phyloP scores from a whole-genome alignment of 2,113 vertebrate genomes.

The Raphicerus campestris region DNA sequence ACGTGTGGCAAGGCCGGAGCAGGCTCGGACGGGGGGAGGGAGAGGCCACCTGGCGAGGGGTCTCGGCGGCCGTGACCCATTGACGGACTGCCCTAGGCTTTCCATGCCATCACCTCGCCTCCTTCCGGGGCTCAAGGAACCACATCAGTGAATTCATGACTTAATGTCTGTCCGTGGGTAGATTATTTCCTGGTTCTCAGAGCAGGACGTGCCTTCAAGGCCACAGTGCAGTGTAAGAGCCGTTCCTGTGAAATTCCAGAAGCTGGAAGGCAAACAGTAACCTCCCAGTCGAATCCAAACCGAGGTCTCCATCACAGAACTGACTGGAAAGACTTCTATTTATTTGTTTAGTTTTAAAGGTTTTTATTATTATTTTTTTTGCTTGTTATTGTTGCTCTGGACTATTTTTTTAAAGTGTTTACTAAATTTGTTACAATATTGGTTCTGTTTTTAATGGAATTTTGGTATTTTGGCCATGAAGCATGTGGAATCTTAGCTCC shows the following conservation, averaged over 20 bases:
- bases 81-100: accelerated
- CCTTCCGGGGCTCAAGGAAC: background rate
- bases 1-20: background rate
- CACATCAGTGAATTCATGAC: no score
- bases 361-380: background rate
- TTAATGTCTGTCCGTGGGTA: background rate
- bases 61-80: accelerated
- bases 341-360: background rate
- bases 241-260: background rate
- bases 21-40: background rate
- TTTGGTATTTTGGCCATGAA: background rate
- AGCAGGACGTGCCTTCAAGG: background rate
- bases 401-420: background rate
- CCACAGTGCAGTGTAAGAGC: accelerated
- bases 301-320: background rate
- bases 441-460: background rate
- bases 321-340: background rate
- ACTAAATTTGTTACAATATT: background rate
- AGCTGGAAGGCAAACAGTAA: background rate
- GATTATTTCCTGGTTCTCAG: background rate
- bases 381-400: background rate
- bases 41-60: background rate
- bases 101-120: accelerated
- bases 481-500: background rate
- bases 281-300: background rate